Evolutionary conservation across 2,797 vertebrate species (phyloP), one percentile per base, ranked within the genome.

Genomic region (Gouania willdenowi): DNA sequence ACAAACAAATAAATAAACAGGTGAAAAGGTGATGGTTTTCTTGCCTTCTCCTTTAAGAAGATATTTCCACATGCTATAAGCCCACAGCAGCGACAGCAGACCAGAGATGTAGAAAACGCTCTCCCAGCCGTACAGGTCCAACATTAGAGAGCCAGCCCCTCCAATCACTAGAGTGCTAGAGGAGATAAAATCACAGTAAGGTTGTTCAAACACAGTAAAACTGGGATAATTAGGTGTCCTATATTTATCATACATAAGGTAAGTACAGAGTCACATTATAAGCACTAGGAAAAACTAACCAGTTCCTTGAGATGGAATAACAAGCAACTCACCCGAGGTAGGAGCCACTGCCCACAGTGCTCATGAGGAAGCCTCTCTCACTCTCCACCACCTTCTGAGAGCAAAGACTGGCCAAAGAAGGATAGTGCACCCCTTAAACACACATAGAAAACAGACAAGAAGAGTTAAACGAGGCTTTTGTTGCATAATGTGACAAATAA

Each of bases 101-200:
- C 95, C 97, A 0, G 95, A 90, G 60, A 92, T 81, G 23, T 96
- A 97, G 82, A 99, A 98, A 50, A 98, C 92, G 0, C 92, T 94
- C 60, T 95, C 91, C 97, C 95, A 99, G 63, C 93, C 91, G 0
- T 90, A 95, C 71, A 90, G 69, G 6, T 99, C 94, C 72, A 98
- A 73, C 76, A 98, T 92, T 41, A 97, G 79, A 11, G 95, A 98
- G 22, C 97, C 94, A 3, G 86, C 80, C 0, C 88, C 94, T 1
- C 97, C 95, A 0, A 93, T 94, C 75, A 99, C 76, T 75, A 99
- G 76, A 0, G 92, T 97, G 55, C 95, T 98, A 59, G 8, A 7
- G 9, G 6, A 8, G 12, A 32, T 41, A 6, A 42, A 23, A 23
- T 18, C 3, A 1, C n/a, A n/a, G n/a, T n/a, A n/a, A n/a, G n/a